Percentiles rank a stretch among this genome's conserved stretches.
phyloP scores from a whole-genome alignment of 1,140 invertebrate genomes.

The Calycopis cecrops region DNA sequence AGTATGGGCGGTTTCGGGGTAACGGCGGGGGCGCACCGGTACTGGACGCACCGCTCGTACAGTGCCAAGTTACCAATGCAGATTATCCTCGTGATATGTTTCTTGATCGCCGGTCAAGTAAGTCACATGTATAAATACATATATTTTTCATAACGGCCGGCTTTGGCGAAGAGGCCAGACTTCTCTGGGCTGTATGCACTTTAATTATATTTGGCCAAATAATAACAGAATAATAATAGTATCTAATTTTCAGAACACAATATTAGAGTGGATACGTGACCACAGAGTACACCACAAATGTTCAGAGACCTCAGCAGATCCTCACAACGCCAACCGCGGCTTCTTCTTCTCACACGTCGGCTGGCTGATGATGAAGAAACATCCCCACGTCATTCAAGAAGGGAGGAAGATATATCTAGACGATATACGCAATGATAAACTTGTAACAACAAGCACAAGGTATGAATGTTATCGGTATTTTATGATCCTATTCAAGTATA shows the following conservation, averaged over 20 bases:
- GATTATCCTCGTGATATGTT: constrained; percentile 81
- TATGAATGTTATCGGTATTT: too few relatives aligned
- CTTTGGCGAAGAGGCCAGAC: too few relatives aligned
- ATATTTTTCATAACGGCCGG: too few relatives aligned
- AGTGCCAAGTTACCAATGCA: constrained; percentile 86
- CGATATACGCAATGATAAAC: constrained; percentile 82
- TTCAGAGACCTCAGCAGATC: constrained; percentile 92
- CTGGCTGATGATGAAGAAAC: constrained; percentile 91
- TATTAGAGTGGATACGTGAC: constrained; percentile 84
- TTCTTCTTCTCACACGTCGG: constrained; percentile 95
- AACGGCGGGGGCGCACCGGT: constrained; percentile 89
- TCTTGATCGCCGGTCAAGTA: constrained; percentile 85
- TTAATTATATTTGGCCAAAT: too few relatives aligned
- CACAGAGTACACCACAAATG: constrained; percentile 94
- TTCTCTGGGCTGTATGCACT: too few relatives aligned
- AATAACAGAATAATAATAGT: too few relatives aligned
- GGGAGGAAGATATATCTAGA: constrained; percentile 85
- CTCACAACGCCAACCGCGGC: constrained; percentile 90
- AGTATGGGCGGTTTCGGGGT: constrained; percentile 79
- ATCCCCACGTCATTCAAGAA: constrained; percentile 85
- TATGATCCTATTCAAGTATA: too few relatives aligned
- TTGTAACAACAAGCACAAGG: constrained; percentile 85
- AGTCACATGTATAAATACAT: too few relatives aligned
- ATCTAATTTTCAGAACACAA: constrained; percentile 77
- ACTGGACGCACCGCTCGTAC: constrained; percentile 89